Percentiles rank a stretch among this genome's conserved stretches.
Conservation (phyloP, 2,888 invertebrate species). For the Trichogramma dendrolimi region DNA sequence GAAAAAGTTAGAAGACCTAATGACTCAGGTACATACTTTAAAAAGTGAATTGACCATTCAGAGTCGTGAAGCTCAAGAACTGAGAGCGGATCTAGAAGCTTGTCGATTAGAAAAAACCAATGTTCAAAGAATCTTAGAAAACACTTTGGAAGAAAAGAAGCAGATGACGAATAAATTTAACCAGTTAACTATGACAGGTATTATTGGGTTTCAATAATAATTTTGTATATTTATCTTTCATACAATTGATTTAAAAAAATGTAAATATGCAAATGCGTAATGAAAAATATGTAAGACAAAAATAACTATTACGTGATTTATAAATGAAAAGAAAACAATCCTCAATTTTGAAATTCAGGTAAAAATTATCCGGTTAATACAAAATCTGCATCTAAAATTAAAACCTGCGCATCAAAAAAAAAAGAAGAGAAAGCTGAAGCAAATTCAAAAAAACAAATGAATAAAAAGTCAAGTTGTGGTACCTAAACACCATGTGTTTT, state of each 20-base stretch:
- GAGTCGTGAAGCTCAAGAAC: slow-evolving; percentile 52
- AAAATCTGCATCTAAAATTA: background rate
- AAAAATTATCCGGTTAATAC: background rate
- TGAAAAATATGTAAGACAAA: background rate
- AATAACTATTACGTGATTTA: background rate
- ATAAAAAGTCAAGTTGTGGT: slow-evolving; percentile 7
- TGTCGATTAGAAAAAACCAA: slow-evolving; percentile 58
- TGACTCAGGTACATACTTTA: slow-evolving; percentile 53
- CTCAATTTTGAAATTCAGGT: background rate
- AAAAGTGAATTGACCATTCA: slow-evolving; percentile 53
- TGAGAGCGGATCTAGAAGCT: slow-evolving; percentile 53
- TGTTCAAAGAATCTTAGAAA: slow-evolving; percentile 59
- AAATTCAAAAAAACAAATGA: slow-evolving; percentile 16
- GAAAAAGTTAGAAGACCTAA: slow-evolving; percentile 54
- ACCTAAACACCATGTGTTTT: background rate
- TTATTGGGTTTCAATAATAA: background rate
- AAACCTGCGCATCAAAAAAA: slow-evolving; percentile 7
- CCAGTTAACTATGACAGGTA: slow-evolving; percentile 61
- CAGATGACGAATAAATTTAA: slow-evolving; percentile 57
- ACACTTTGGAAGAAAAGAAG: slow-evolving; percentile 57
- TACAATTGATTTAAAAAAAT: slow-evolving; percentile 38
- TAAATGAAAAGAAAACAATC: too few species aligned
- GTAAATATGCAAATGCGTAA: background rate
- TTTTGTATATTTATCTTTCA: slow-evolving; percentile 2
- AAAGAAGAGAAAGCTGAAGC: slow-evolving; percentile 16